phyloP scores from a whole-genome alignment of 1,140 invertebrate genomes.

The Eriocheir sinensis region DNA sequence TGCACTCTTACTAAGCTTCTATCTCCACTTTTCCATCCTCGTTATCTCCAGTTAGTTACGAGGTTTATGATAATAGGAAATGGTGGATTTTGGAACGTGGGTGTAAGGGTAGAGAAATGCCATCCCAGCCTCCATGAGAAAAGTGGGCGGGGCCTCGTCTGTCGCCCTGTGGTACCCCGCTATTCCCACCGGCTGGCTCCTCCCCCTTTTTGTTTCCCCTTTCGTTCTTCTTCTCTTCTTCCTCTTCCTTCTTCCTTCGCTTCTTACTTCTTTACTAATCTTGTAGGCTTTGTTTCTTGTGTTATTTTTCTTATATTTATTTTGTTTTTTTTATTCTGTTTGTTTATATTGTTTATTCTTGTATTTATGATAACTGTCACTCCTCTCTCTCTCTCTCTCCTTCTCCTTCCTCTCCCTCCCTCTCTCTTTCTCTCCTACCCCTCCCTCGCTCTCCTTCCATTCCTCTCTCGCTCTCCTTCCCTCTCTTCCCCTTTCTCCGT shows the following conservation, averaged over 20 bases:
- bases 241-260: no score
- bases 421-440: neutral
- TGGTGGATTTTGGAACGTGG: neutral
- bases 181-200: neutral
- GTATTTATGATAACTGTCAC: neutral
- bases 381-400: neutral
- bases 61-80: neutral
- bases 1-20: neutral
- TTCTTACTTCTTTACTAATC: neutral
- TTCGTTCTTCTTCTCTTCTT: conserved; percentile 19
- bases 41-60: neutral
- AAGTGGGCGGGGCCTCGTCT: conserved; percentile 58
- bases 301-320: no score
- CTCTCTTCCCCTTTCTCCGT: neutral
- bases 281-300: neutral
- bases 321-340: neutral
- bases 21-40: neutral
- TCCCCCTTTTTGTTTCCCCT: conserved; percentile 39
- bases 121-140: conserved; percentile 1
- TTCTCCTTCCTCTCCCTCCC: neutral
- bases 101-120: neutral
- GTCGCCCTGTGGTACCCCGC: conserved; percentile 52
- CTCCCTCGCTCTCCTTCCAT: neutral
- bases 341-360: neutral
- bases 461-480: conserved; percentile 2